phyloP scores from a whole-genome alignment of 1,140 invertebrate genomes.

The Drosophila virilis region DNA sequence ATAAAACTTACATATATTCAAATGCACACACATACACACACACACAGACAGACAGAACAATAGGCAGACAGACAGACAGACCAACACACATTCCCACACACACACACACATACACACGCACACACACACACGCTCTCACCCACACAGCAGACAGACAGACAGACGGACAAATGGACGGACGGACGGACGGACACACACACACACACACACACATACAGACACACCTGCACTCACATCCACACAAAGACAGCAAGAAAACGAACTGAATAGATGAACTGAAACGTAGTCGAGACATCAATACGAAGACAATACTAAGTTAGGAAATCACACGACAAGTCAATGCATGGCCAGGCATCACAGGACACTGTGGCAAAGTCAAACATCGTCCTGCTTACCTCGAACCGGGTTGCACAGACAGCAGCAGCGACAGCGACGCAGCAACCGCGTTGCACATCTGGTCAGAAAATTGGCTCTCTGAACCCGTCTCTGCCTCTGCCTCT shows the following conservation, averaged over 20 bases:
- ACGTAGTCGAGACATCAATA: conserved; percentile 25
- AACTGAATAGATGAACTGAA: conserved; percentile 15
- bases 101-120: too few species aligned
- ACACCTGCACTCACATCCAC: neutral
- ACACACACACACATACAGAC: neutral
- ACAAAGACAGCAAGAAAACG: conserved; percentile 18
- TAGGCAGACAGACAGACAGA: neutral
- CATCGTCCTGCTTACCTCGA: conserved; percentile 52
- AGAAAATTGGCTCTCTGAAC: conserved; percentile 24
- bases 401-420: conserved; percentile 51
- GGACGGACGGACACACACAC: neutral
- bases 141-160: neutral
- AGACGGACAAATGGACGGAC: too few species aligned
- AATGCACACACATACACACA: neutral
- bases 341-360: conserved; percentile 11
- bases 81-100: neutral
- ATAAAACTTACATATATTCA: neutral
- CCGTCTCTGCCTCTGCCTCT: neutral
- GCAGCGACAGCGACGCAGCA: conserved; percentile 34
- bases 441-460: conserved; percentile 27
- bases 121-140: neutral
- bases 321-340: conserved; percentile 13
- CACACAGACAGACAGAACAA: conserved; percentile 9
- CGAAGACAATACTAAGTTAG: conserved; percentile 16
- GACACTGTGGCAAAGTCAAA: conserved; percentile 14